phyloP scores from a whole-genome alignment of 2,113 vertebrate genomes.

The Grallaria varia region DNA sequence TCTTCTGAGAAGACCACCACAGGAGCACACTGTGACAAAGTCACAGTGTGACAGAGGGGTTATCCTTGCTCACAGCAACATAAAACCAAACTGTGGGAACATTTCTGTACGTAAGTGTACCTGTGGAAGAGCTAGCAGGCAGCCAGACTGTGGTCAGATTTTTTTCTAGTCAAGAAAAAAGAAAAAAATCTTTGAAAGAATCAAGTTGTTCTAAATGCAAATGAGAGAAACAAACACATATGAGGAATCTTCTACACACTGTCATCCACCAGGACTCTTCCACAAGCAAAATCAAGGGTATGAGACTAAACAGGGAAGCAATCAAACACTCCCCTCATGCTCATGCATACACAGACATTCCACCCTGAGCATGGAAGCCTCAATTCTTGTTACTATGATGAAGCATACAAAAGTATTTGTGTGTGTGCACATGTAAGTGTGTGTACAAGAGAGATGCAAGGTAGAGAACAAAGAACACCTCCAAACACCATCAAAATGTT shows the following conservation, averaged over 20 bases:
- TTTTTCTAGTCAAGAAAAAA: neutral
- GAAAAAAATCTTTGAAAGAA: neutral
- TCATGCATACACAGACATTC: neutral
- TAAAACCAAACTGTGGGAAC: neutral
- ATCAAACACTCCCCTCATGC: neutral
- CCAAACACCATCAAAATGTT: neutral
- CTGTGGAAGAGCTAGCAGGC: neutral
- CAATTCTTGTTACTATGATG: neutral
- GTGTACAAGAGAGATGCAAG: neutral
- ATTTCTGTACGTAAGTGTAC: neutral
- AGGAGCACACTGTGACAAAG: too few species aligned
- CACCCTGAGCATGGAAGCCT: neutral
- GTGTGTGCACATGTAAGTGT: neutral
- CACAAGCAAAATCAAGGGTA: neutral
- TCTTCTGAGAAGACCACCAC: neutral
- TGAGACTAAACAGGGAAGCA: neutral
- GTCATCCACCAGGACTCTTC: neutral
- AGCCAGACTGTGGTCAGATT: neutral
- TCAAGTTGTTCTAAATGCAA: neutral
- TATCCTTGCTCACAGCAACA: neutral
- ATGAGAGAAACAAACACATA: neutral
- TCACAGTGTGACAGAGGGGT: fast-evolving
- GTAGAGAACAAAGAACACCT: neutral
- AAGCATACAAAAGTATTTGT: neutral
- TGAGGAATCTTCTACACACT: fast-evolving